Conservation (phyloP, 92 coral and sea anemone genomes). For the Plumapathes pennacea region DNA sequence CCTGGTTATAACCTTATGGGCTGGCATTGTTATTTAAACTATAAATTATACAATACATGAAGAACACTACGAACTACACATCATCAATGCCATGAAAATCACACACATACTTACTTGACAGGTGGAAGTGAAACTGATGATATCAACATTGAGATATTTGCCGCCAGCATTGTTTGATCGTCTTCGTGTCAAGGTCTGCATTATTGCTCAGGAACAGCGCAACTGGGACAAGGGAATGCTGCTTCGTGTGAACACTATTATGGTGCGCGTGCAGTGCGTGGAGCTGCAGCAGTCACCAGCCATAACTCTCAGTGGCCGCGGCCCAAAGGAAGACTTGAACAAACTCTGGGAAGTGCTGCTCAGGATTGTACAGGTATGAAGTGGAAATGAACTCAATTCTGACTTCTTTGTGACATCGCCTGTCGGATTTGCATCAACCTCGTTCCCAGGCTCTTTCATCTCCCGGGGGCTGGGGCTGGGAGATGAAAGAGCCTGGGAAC, state of each 20-base stretch:
- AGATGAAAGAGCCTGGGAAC: no score
- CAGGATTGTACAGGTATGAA: slow-evolving; percentile 61
- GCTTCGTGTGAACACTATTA: slow-evolving; percentile 36
- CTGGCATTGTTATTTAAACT: no score
- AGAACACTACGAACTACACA: no score
- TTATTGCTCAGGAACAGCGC: slow-evolving; percentile 35
- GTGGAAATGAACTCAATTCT: neutral
- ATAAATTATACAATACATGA: no score
- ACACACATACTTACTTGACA: neutral
- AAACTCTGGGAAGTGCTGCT: slow-evolving; percentile 72
- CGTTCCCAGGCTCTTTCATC: no score
- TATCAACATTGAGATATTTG: slow-evolving; percentile 56
- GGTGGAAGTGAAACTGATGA: slow-evolving; percentile 50
- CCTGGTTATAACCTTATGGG: no score
- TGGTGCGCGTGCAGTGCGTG: slow-evolving; percentile 17
- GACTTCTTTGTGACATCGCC: no score
- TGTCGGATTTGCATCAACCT: no score
- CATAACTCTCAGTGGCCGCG: slow-evolving; percentile 66
- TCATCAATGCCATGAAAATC: no score
- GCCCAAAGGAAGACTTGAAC: slow-evolving; percentile 13
- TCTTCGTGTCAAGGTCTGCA: slow-evolving; percentile 77
- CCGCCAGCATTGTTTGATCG: slow-evolving; percentile 88
- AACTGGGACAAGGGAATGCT: slow-evolving; percentile 81
- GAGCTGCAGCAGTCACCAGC: slow-evolving; percentile 35
- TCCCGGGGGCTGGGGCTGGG: no score